Evolutionary conservation across 2,113 vertebrate genomes (phyloP).

Genomic region (Candoia aspera): DNA sequence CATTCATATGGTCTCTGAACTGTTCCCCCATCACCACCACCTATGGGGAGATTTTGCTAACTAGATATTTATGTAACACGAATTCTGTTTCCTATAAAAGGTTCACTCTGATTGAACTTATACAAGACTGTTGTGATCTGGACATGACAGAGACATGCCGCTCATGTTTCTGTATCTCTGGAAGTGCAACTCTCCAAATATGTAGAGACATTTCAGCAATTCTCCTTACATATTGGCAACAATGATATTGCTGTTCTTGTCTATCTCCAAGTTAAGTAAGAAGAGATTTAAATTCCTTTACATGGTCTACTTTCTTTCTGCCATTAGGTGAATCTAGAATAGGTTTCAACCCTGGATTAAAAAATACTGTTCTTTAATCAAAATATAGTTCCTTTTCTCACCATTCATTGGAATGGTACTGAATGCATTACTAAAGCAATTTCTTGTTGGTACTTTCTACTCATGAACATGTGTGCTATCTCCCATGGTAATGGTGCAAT

Average conservation of each 20-base stretch:
- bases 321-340: not conserved
- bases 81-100: not conserved
- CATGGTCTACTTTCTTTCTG: not conserved
- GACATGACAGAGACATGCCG: not conserved
- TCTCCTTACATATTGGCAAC: not conserved
- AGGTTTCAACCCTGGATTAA: not conserved
- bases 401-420: not conserved
- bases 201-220: not conserved
- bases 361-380: not conserved
- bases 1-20: not conserved
- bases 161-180: not conserved
- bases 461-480: slow-evolving; percentile 25
- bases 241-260: not conserved
- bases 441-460: slow-evolving; percentile 16
- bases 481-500: slow-evolving; percentile 51
- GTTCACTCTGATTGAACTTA: not conserved
- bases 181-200: not conserved
- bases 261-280: not conserved
- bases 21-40: not conserved
- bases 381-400: not conserved
- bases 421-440: not conserved
- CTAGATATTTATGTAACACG: not conserved
- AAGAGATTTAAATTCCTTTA: not conserved
- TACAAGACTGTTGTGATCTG: not conserved
- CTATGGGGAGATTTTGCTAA: not conserved